Evolutionary conservation across 2,888 invertebrate genomes (phyloP).

Genomic region (Plemyria rubiginata): DNA sequence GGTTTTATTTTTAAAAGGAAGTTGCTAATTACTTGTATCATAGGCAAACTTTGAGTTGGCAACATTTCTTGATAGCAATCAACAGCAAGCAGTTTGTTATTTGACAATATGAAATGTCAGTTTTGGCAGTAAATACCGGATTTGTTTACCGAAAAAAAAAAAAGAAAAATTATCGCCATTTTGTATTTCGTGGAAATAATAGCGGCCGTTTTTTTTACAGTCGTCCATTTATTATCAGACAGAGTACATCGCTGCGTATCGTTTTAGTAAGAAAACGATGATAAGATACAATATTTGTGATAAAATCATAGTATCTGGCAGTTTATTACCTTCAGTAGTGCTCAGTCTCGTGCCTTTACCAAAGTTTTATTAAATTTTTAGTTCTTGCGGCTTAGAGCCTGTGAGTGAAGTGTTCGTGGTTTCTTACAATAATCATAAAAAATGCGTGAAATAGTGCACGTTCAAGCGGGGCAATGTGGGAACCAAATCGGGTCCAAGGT

Average conservation of each 20-base stretch:
- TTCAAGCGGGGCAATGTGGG: slow-evolving; percentile 97
- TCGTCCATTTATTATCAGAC: slow-evolving; percentile 26
- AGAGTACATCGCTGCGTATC: slow-evolving; percentile 25
- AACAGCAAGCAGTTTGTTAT: too few relatives aligned
- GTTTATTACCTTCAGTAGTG: slow-evolving; percentile 10
- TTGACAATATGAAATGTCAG: too few relatives aligned
- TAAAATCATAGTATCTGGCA: slow-evolving; percentile 28
- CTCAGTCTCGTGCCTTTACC: slow-evolving; percentile 3
- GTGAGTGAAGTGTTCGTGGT: slow-evolving; percentile 8
- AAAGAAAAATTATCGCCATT: too few relatives aligned
- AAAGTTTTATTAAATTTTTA: slow-evolving; percentile 4
- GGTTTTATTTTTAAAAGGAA: too few relatives aligned
- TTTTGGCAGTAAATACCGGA: too few relatives aligned
- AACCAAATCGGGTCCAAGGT: slow-evolving; percentile 98
- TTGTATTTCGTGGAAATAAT: too few relatives aligned
- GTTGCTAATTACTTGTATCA: too few relatives aligned
- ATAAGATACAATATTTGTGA: slow-evolving; percentile 41
- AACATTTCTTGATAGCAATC: too few relatives aligned
- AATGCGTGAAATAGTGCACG: slow-evolving; percentile 98
- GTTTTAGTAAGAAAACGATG: slow-evolving; percentile 35
- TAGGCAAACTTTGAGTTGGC: too few relatives aligned
- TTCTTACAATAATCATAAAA: slow-evolving; percentile 22
- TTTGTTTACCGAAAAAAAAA: too few relatives aligned
- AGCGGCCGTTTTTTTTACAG: too few relatives aligned
- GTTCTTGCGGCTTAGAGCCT: neutral